phyloP scores from a whole-genome alignment of 2,888 invertebrate genomes.

The Nipponacmea schrenckii region DNA sequence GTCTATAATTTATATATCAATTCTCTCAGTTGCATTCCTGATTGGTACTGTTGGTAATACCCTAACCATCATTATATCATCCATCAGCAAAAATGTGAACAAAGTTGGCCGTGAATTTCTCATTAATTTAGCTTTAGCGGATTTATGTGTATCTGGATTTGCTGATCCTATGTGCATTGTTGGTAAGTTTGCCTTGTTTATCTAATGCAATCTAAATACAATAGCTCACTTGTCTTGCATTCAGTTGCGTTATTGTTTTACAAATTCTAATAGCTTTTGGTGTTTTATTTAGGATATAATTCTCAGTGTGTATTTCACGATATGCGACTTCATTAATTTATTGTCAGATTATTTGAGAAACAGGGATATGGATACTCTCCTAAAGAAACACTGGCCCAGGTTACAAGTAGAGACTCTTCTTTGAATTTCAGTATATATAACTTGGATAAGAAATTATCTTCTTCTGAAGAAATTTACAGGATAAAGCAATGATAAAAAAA shows the following conservation, averaged over 20 bases:
- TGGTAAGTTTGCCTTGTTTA: constrained; percentile 40
- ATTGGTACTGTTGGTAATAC: constrained; percentile 52
- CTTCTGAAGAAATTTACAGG: too few species aligned
- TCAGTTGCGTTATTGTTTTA: background rate
- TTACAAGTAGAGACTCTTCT: too few species aligned
- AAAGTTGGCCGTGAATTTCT: constrained; percentile 54
- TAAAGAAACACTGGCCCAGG: too few species aligned
- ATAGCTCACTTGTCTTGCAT: background rate
- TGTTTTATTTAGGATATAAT: too few species aligned
- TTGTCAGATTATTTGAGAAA: too few species aligned
- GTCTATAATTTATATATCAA: constrained; percentile 47
- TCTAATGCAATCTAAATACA: background rate
- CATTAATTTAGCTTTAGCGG: constrained; percentile 58
- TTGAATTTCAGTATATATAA: too few species aligned
- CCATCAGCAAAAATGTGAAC: constrained; percentile 38
- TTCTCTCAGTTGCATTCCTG: constrained; percentile 39
- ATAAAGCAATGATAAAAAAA: too few species aligned
- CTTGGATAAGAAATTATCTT: too few species aligned
- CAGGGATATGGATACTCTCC: too few species aligned
- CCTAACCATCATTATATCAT: constrained; percentile 47
- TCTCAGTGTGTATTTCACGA: too few species aligned
- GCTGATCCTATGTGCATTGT: constrained; percentile 60
- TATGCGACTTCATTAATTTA: too few species aligned
- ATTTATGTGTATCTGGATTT: constrained; percentile 54
- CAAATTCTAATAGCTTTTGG: too few species aligned